These are phyloP conservation scores for Cyprinus carpio DNA, from an alignment of 2,113 vertebrate species.

Conservation along the genomic window DNA sequence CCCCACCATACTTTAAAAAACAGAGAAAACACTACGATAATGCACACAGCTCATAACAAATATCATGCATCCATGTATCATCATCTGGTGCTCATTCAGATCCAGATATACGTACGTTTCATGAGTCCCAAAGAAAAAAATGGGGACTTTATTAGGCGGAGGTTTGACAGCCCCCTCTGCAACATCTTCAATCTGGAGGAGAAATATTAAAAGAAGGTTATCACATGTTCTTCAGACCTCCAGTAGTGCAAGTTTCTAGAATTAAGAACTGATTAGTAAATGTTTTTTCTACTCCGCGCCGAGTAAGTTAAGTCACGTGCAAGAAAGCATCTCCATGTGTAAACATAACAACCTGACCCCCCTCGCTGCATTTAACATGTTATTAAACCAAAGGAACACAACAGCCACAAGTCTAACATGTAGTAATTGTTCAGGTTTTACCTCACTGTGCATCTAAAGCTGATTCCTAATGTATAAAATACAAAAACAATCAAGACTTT, in stretches of 20 bases:
- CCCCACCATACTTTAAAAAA: not conserved
- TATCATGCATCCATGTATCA: not conserved
- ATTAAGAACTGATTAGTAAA: not conserved
- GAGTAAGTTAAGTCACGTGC: not conserved
- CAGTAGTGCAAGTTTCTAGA: not conserved
- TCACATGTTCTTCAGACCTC: not conserved
- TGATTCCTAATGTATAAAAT: not conserved
- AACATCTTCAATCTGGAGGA: conserved; percentile 91
- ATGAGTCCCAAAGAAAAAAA: conserved; percentile 98
- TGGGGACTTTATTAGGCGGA: conserved; percentile 95
- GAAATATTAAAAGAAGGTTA: not conserved
- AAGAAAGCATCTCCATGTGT: not conserved
- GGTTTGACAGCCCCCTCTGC: conserved; percentile 96
- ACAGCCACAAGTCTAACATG: not conserved
- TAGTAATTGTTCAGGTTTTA: not conserved
- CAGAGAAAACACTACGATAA: not conserved
- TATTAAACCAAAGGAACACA: not conserved
- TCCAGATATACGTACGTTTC: conserved; percentile 86
- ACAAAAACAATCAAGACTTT: not conserved
- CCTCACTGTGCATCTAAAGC: not conserved
- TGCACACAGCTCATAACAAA: not conserved
- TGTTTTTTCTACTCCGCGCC: too few species aligned
- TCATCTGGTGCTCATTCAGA: not conserved
- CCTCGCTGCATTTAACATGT: not conserved
- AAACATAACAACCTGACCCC: not conserved